Base-by-base conservation (phyloP, 2,888 invertebrate species). In the Oscheius sp. region DNA sequence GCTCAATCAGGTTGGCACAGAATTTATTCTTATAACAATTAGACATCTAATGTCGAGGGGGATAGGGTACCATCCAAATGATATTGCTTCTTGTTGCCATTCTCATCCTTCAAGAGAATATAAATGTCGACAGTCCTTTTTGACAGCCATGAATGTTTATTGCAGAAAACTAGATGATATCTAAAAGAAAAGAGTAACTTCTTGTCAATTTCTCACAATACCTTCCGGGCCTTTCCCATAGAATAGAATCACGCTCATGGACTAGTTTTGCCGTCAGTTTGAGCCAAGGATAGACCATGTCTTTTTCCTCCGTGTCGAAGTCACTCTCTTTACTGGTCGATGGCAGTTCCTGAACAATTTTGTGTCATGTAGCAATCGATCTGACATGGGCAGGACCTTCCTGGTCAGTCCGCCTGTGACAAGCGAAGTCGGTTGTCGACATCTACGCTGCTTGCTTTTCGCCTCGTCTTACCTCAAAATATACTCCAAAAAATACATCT, bases 261-360 rank as follows among this genome's bases (percentile, higher is more conserved):
- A 87, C 87, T 13, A 87, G 68, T 73, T 83, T 85, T 0, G 88
- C 88, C 0, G 83, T 74, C 29, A 88, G 61, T 69, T 87, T 85
- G 63, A 87, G 68, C 80, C 81, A 87, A 6, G 88, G 87, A 68
- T 88, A 84, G 7, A 85, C 85, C 87, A 88, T 86, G 58, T 88
- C 88, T 69, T 81, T 73, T 6, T 52, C 46, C 1, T 86, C 86
- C 1, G 81, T 68, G 43, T 87, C 84, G 45, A 82, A 72, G 7
- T 83, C 74, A 27, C 52, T 23, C 16, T 79, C 79, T 2, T 77
- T 68, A 35, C 76, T 75, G 21, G 77, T 72, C 27, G 63, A 45
- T 23, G 43, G 23, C 5, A 23, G 2, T 9, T 63, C 63, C 63
- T 63, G 25, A n/a, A 41, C n/a, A n/a, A n/a, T n/a, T n/a, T n/a